A percentile compares a stretch with the other conserved stretches of the same genome.
These are phyloP conservation scores for Globicephala melas DNA, from an alignment of 2,113 vertebrate genomes.

Conservation along the genomic window DNA sequence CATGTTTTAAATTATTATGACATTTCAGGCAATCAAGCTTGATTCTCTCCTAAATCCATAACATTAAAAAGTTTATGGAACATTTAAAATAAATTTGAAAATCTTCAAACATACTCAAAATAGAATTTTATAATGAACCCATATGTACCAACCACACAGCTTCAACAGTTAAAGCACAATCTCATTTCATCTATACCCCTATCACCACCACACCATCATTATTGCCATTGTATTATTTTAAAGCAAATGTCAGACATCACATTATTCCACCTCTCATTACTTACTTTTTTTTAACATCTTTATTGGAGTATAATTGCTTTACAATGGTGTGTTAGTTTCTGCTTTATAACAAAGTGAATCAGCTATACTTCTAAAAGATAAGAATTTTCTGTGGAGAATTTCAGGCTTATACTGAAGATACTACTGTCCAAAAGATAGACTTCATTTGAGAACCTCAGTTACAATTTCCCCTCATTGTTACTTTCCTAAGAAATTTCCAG, in stretches of 20 bases:
- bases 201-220: neutral
- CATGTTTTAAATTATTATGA: neutral
- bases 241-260: neutral
- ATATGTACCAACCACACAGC: neutral
- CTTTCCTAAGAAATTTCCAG: neutral
- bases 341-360: no score
- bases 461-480: neutral
- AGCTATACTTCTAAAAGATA: neutral
- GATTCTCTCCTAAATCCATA: neutral
- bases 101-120: neutral
- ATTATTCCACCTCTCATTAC: neutral
- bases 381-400: neutral
- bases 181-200: neutral
- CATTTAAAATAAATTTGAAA: neutral
- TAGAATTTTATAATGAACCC: neutral
- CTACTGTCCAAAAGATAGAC: neutral
- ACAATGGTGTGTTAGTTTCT: no score
- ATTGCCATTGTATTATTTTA: neutral
- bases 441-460: neutral
- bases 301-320: no score
- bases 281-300: neutral
- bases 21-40: conserved; percentile 3
- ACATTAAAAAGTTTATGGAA: neutral
- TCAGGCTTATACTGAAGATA: neutral
- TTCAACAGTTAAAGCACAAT: neutral